Conservation (phyloP, 2,113 vertebrate genomes). For the Danionella cerebrum region DNA sequence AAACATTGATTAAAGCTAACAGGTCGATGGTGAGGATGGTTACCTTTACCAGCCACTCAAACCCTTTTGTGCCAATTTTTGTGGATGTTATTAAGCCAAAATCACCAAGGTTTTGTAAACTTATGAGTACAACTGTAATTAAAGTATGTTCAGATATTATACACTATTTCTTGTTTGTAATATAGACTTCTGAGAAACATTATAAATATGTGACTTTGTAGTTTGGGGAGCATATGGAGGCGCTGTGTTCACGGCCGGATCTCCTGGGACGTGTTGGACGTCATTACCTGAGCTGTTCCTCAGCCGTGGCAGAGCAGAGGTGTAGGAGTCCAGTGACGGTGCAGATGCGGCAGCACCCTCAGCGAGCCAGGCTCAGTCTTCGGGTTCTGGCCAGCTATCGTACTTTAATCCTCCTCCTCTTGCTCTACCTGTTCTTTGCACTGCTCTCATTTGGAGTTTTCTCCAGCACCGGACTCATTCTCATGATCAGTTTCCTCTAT, state of each 20-base stretch:
- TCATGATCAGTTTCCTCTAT: slow-evolving; percentile 63
- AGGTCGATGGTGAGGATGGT: too few relatives aligned
- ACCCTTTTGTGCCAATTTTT: too few relatives aligned
- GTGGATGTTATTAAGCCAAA: too few relatives aligned
- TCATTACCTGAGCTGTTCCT: slow-evolving; percentile 64
- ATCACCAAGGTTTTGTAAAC: too few relatives aligned
- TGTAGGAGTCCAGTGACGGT: slow-evolving; percentile 56
- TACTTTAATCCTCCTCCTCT: slow-evolving; percentile 65
- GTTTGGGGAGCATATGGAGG: slow-evolving; percentile 74
- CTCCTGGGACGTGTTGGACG: slow-evolving; percentile 78
- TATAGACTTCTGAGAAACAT: too few relatives aligned
- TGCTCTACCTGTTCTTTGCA: slow-evolving; percentile 66
- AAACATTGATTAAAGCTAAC: too few relatives aligned
- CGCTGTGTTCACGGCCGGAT: slow-evolving; percentile 74
- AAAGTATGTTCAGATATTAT: too few relatives aligned
- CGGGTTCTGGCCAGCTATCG: slow-evolving; percentile 84
- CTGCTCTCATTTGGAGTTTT: slow-evolving; percentile 67
- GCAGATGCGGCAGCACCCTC: background rate
- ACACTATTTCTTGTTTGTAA: too few relatives aligned
- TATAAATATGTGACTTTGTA: too few relatives aligned
- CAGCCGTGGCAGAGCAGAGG: background rate
- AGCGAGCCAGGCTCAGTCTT: slow-evolving; percentile 72
- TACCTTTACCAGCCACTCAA: too few relatives aligned
- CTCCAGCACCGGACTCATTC: slow-evolving; percentile 64
- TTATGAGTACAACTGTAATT: too few relatives aligned